phyloP scores from a whole-genome alignment of 2,113 vertebrate genomes.

The Leptobrachium leishanense region DNA sequence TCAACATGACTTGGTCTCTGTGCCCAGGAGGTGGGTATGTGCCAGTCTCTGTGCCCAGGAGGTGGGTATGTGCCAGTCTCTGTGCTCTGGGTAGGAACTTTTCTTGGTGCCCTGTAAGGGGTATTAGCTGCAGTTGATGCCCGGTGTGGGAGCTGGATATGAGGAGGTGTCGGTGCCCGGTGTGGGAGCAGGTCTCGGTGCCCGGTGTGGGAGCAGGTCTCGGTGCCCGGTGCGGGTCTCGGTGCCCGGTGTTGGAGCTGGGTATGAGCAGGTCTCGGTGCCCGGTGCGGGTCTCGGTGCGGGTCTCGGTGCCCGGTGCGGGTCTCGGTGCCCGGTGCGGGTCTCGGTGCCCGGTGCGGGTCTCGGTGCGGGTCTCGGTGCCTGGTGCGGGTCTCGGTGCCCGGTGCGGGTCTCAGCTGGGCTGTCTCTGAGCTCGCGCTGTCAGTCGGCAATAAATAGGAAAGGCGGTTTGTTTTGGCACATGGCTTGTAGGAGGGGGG shows the following conservation, averaged over 20 bases:
- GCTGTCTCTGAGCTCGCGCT: constrained; percentile 9
- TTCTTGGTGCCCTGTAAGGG: not conserved
- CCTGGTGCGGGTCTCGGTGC: not conserved
- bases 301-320: too few species aligned
- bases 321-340: not conserved
- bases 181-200: not conserved
- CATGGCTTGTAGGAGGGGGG: constrained; percentile 27
- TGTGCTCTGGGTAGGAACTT: too few species aligned
- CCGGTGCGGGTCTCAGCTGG: not conserved
- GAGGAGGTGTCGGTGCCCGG: too few species aligned
- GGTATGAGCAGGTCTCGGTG: too few species aligned
- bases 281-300: too few species aligned
- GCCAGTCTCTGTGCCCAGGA: too few species aligned
- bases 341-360: not conserved
- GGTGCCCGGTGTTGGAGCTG: too few species aligned
- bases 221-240: not conserved
- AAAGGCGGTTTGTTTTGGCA: constrained; percentile 48
- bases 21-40: too few species aligned
- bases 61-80: too few species aligned
- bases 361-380: not conserved
- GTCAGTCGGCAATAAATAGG: constrained; percentile 36
- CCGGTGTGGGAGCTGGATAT: too few species aligned
- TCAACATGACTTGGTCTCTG: too few species aligned
- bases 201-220: not conserved
- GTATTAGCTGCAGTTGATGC: not conserved